These are phyloP conservation scores for Peromyscus polionotus DNA, from an alignment of 2,113 vertebrate species.

Conservation along the genomic window DNA sequence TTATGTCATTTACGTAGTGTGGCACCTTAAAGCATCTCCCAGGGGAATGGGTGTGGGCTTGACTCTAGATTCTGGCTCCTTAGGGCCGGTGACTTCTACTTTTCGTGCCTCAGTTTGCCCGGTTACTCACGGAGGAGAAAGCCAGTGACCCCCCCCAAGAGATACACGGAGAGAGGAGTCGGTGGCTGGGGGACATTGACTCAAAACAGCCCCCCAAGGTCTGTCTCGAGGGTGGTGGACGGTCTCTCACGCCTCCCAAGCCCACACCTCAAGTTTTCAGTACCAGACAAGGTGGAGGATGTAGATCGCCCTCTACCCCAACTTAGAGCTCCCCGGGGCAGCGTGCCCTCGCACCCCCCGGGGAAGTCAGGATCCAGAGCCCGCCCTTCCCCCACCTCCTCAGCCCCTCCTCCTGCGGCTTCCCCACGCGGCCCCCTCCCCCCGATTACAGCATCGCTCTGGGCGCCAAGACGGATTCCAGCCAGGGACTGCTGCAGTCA, in stretches of 20 bases:
- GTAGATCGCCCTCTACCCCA: constrained; percentile 7
- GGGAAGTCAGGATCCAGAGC: constrained; percentile 12
- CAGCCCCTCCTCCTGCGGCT: constrained; percentile 67
- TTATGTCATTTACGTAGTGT: background rate
- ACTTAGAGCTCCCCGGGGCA: constrained; percentile 43
- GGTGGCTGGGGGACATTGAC: background rate
- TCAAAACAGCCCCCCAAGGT: constrained; percentile 7
- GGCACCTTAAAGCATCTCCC: constrained; percentile 44
- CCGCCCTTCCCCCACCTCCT: background rate
- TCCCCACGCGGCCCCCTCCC: background rate
- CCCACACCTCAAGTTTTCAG: constrained; percentile 41
- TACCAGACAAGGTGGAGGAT: background rate
- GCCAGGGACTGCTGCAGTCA: constrained; percentile 80
- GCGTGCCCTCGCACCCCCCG: background rate
- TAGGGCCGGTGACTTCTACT: background rate
- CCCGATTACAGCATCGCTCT: constrained; percentile 74
- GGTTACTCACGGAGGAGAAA: background rate
- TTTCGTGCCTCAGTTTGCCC: constrained; percentile 33
- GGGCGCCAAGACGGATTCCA: constrained; percentile 75
- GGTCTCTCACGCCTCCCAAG: background rate
- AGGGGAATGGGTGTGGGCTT: background rate
- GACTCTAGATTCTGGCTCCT: background rate
- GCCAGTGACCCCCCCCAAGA: background rate
- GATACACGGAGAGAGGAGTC: background rate
- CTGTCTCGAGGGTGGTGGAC: background rate